phyloP scores from a whole-genome alignment of 2,888 invertebrate species.

The Biston betularia region DNA sequence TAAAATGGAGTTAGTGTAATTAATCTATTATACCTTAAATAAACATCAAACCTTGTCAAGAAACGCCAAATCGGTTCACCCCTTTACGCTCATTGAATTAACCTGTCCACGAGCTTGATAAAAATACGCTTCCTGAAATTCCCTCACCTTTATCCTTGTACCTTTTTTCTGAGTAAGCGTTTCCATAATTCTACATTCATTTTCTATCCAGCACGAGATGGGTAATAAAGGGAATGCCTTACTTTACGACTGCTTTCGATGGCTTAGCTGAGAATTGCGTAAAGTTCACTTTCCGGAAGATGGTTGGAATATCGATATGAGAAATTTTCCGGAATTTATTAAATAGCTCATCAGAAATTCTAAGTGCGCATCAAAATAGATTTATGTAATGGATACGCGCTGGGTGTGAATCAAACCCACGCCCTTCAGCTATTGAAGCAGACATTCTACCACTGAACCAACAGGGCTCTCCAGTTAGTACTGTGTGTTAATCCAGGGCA shows the following conservation, averaged over 20 bases:
- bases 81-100: conserved; percentile 27
- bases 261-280: neutral
- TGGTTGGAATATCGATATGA: neutral
- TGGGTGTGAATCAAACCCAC: too few relatives aligned
- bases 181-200: conserved; percentile 32
- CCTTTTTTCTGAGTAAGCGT: conserved; percentile 30
- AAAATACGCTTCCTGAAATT: conserved; percentile 28
- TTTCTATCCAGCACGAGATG: conserved; percentile 31
- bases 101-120: conserved; percentile 26
- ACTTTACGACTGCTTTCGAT: conserved; percentile 33
- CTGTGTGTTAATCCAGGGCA: too few relatives aligned
- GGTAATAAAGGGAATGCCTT: conserved; percentile 32
- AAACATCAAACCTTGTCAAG: conserved; percentile 2
- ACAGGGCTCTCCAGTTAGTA: too few relatives aligned
- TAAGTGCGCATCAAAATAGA: neutral
- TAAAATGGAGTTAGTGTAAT: too few relatives aligned
- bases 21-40: neutral
- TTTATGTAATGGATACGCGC: too few relatives aligned
- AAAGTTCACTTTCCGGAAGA: neutral
- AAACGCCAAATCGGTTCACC: conserved; percentile 20
- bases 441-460: too few relatives aligned
- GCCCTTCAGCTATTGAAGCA: too few relatives aligned
- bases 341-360: neutral
- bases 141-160: conserved; percentile 21
- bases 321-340: neutral